Evolutionary conservation across 2,888 invertebrate genomes (phyloP), one percentile per base, ranked within the genome.

Genomic region (Acrobasis suavella): DNA sequence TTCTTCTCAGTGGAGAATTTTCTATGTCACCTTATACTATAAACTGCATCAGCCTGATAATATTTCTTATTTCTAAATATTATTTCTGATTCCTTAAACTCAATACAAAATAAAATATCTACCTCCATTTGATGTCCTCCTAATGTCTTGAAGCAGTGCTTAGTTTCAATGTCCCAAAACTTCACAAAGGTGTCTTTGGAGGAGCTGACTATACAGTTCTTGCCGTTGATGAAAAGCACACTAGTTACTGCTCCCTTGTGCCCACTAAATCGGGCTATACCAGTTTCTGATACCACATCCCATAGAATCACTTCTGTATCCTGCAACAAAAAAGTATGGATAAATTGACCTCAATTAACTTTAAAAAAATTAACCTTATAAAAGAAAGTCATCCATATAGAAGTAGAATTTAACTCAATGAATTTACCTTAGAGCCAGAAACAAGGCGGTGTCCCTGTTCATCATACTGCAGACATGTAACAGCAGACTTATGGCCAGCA

Each of bases 181-280:
- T 99, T 99, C 0, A 99, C 95, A 82, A 97, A 97, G 9, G 97
- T 96, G 83, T 99, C 99, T 85, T 98, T 98, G 0, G 98, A 98
- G 49, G 96, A 94, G 73, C 97, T 96, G 9, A 98, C 93, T 9
- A 97, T 83, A 68, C 96, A 93, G 70, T 95, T 94, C 70, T 94
- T 93, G 63, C 95, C 91, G 64, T 94, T 93, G 83, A 97, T 93
- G 75, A 97, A 97, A 9, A 94, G 90, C 0, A 96, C 88, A 89
- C 97, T 96, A 0, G 98, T 99, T 16, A 99, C 93, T 0, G 95
- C 94, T 17, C 96, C 97, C 85, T 97, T 98, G 86, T 99, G 99
- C 0, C 98, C 99, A 77, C 95, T 95, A 66, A 99, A 94, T 64
- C 98, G 94, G 75, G 96, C 97, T 52, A 98, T 90, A 66, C 99